Percentiles rank a stretch among this genome's conserved stretches.
phyloP scores from a whole-genome alignment of 2,113 vertebrate species.

The Mola mola region DNA sequence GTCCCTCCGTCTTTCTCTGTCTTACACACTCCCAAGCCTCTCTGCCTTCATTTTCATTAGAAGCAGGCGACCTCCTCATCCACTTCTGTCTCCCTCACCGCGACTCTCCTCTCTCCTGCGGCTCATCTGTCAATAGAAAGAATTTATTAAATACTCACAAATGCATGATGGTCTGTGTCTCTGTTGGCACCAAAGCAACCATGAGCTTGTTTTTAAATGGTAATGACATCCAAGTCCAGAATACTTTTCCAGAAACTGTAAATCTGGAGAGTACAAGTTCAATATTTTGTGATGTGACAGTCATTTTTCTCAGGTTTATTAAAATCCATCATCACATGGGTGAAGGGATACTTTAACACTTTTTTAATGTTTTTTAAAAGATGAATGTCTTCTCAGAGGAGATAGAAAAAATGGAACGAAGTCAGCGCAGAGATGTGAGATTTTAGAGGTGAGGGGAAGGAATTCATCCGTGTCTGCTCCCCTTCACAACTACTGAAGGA shows the following conservation, averaged over 20 bases:
- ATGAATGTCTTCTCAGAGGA: slow-evolving; percentile 18
- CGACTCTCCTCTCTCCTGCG: slow-evolving; percentile 2
- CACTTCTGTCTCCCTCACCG: slow-evolving; percentile 16
- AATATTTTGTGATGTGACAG: no score
- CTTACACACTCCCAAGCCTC: slow-evolving; percentile 4
- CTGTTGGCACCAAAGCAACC: slow-evolving; percentile 8
- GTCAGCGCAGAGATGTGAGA: slow-evolving; percentile 16
- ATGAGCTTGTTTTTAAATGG: slow-evolving; percentile 18
- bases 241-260: neutral
- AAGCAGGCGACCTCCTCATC: slow-evolving; percentile 36
- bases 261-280: slow-evolving; percentile 4
- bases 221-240: slow-evolving; percentile 14
- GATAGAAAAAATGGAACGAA: slow-evolving; percentile 1
- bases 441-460: slow-evolving; percentile 22
- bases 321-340: neutral
- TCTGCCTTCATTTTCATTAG: slow-evolving; percentile 42
- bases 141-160: slow-evolving; percentile 57
- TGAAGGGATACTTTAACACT: no score
- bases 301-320: no score
- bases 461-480: slow-evolving; percentile 35
- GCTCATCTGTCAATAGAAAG: slow-evolving; percentile 19
- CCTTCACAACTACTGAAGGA: slow-evolving; percentile 36
- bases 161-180: slow-evolving; percentile 30
- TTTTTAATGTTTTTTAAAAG: slow-evolving; percentile 26
- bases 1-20: neutral